Percentiles rank a stretch among this genome's conserved stretches.
phyloP scores from a whole-genome alignment of 2,113 vertebrate species.

The Odocoileus virginianus region DNA sequence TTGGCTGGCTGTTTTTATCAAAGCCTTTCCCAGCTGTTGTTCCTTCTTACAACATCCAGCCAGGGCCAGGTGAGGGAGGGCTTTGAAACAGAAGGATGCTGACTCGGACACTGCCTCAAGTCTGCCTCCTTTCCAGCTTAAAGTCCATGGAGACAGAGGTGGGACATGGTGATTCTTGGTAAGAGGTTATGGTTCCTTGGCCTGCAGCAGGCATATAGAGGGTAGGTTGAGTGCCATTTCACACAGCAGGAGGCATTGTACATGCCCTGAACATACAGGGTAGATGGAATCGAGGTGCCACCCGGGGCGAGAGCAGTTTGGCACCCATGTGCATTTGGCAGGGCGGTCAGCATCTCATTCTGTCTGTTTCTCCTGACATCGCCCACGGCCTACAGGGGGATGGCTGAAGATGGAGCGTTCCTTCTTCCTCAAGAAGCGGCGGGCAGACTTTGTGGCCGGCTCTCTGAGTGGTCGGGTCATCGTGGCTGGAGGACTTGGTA shows the following conservation, averaged over 20 bases:
- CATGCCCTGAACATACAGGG: not conserved
- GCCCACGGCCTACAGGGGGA: slow-evolving; percentile 76
- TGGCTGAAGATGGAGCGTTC: slow-evolving; percentile 95
- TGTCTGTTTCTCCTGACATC: not conserved
- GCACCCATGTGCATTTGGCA: not conserved
- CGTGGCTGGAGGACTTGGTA: slow-evolving; percentile 94
- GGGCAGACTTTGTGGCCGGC: slow-evolving; percentile 93
- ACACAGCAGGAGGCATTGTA: not conserved
- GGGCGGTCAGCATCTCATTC: not conserved
- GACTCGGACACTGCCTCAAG: not conserved
- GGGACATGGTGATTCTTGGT: not conserved
- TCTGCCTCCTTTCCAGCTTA: not conserved
- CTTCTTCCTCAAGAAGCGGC: slow-evolving; percentile 91
- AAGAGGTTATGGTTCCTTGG: not conserved
- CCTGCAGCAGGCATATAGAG: not conserved
- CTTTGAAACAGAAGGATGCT: not conserved
- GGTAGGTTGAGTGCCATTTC: not conserved
- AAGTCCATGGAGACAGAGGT: not conserved
- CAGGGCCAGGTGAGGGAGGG: not conserved
- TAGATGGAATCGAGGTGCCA: fast-evolving
- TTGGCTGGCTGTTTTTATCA: not conserved
- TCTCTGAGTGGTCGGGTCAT: slow-evolving; percentile 90
- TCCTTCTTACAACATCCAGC: not conserved
- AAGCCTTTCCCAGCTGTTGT: not conserved
- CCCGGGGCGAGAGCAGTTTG: not conserved